These are phyloP conservation scores for Frieseomelitta varia DNA, from an alignment of 1,140 invertebrate genomes.

Conservation along the genomic window DNA sequence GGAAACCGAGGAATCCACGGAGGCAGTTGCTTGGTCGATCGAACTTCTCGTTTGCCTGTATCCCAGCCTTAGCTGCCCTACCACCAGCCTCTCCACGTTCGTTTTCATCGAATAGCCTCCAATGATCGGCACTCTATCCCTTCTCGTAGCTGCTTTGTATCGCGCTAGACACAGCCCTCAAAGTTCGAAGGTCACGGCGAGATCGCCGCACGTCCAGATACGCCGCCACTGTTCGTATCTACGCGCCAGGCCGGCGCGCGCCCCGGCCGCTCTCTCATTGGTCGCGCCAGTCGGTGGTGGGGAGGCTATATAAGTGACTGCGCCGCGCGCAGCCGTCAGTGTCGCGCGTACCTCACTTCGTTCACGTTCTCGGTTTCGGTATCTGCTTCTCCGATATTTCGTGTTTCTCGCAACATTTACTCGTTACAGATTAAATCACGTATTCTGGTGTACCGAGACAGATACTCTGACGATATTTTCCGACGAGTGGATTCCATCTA, in stretches of 20 bases:
- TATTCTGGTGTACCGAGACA: background rate
- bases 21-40: constrained; percentile 25
- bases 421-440: background rate
- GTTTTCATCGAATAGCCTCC: constrained; percentile 43
- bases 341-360: constrained; percentile 30
- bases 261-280: constrained; percentile 2
- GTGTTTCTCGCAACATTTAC: background rate
- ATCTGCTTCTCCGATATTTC: background rate
- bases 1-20: background rate
- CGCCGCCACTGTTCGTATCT: constrained; percentile 45
- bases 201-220: constrained; percentile 9
- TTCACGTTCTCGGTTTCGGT: background rate
- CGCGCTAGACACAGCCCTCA: constrained; percentile 61
- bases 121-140: constrained; percentile 64
- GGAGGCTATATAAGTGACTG: constrained; percentile 58
- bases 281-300: background rate
- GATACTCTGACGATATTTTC: background rate
- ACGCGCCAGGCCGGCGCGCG: constrained; percentile 38
- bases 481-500: background rate
- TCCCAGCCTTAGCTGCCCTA: constrained; percentile 57
- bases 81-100: constrained; percentile 27
- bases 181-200: constrained; percentile 76
- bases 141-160: constrained; percentile 44
- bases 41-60: constrained; percentile 16
- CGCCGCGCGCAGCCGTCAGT: constrained; percentile 67